A percentile compares a stretch with the other conserved stretches of the same genome.
phyloP scores from a whole-genome alignment of 2,888 invertebrate genomes.

The Plutella xylostella region DNA sequence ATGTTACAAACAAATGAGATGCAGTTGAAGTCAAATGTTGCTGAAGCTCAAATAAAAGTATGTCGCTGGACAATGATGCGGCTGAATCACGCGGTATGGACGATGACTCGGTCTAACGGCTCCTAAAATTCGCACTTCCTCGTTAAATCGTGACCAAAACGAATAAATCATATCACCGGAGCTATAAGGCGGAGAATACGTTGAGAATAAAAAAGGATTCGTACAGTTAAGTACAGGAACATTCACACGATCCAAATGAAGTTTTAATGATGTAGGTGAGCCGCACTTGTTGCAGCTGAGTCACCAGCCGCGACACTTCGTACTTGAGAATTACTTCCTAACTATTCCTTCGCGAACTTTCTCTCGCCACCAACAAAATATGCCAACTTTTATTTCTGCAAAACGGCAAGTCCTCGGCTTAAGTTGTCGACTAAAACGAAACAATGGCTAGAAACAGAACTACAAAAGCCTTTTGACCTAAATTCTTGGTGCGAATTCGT shows the following conservation, averaged over 20 bases:
- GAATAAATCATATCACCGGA: too few species aligned
- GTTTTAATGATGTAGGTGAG: too few species aligned
- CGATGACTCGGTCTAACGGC: conserved; percentile 7
- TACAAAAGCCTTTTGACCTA: conserved; percentile 3
- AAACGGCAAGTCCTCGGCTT: neutral
- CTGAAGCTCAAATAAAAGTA: conserved; percentile 5
- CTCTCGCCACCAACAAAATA: neutral
- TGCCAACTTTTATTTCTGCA: neutral
- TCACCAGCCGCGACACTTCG: too few species aligned
- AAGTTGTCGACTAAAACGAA: neutral
- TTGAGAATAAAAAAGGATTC: too few species aligned
- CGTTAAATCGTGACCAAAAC: neutral
- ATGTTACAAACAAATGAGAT: too few species aligned
- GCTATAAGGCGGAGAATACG: too few species aligned
- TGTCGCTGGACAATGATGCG: neutral
- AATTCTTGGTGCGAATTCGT: conserved; percentile 1
- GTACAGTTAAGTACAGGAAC: too few species aligned
- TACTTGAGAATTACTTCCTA: too few species aligned
- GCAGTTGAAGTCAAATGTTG: neutral
- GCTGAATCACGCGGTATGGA: conserved; percentile 4
- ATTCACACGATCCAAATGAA: too few species aligned
- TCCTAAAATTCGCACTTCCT: neutral
- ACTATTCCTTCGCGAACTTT: too few species aligned
- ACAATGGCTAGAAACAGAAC: neutral
- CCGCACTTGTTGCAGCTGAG: too few species aligned